phyloP scores from a whole-genome alignment of 1,140 invertebrate species.

The Pogonognathellus flavescens region DNA sequence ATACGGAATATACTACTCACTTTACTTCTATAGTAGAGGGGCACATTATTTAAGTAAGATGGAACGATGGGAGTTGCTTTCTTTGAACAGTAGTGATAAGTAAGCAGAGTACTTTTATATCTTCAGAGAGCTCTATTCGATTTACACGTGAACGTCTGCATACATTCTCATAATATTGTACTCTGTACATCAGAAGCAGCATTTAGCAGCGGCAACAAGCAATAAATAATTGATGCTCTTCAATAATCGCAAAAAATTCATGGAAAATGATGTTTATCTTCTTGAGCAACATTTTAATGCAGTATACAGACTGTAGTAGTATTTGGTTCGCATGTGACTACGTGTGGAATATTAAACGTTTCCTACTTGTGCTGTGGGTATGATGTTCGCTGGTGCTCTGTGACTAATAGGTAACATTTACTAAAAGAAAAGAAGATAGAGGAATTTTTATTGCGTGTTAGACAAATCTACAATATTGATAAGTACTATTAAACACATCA shows the following conservation, averaged over 20 bases:
- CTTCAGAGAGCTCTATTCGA: too few relatives aligned
- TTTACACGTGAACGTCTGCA: background rate
- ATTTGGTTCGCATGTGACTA: background rate
- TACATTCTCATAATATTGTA: background rate
- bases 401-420: background rate
- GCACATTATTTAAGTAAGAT: too few relatives aligned
- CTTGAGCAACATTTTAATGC: background rate
- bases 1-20: background rate
- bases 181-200: background rate
- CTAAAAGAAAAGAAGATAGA: too few relatives aligned
- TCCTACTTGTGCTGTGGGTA: background rate
- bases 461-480: too few relatives aligned
- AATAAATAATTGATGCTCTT: conserved; percentile 8
- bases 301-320: background rate
- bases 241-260: background rate
- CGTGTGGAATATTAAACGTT: conserved; percentile 6
- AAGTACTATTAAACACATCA: too few relatives aligned
- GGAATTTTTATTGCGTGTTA: too few relatives aligned
- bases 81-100: too few relatives aligned
- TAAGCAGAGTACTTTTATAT: too few relatives aligned
- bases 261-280: background rate
- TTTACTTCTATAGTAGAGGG: too few relatives aligned
- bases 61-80: too few relatives aligned
- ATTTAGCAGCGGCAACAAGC: too few relatives aligned
- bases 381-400: background rate